Base-by-base conservation (phyloP, 2,888 invertebrate species). In the Isotomurus palustris region DNA sequence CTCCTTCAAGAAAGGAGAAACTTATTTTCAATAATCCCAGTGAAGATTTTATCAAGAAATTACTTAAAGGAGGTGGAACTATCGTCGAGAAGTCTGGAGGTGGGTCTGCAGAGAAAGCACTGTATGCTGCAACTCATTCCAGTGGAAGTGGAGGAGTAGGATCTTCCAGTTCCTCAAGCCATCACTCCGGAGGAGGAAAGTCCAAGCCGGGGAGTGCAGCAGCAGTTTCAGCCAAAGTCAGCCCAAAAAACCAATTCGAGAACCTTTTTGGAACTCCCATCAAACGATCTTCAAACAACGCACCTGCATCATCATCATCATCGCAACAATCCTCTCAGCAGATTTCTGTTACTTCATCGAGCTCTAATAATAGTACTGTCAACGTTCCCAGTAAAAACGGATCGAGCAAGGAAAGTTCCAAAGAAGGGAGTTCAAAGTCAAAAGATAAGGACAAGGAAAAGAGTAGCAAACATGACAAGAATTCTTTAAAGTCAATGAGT, bases 31-130 rank as follows among this genome's bases (percentile, higher is more conserved):
- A 83, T 72, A 86, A 85, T 72, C 90, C 91, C 6, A 84, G 86
- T 61, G 93, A 93, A 64, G 95, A 96, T 55, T 94, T 95, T 76
- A 83, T 85, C 59, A 84, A 85, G 71, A 91, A 89, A 73, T 78
- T 96, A 21, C 76, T 95, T 47, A 89, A 87, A 77, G 93, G 91
- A 56, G 94, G 95, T 60, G 95, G 82, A 72, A 83, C 27, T 4
- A 48, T 53, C 10, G 21, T 60, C 3, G 41, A 63, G 4, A 65
- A 69, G 27, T 60, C 60, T 47, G 52, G 58, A 10, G 58, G 52
- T 45, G 56, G 63, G 43, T 59, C 53, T 24, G 49, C 40, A 10
- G 62, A 59, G 27, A 61, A 54, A 35, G 36, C 54, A 51, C 60
- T 57, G 49, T 57, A 55, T 41, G 60, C 60, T 8, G 27, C 32